Evolutionary conservation across 2,888 invertebrate species (phyloP).

Genomic region (Sinhomidia bicolor): DNA sequence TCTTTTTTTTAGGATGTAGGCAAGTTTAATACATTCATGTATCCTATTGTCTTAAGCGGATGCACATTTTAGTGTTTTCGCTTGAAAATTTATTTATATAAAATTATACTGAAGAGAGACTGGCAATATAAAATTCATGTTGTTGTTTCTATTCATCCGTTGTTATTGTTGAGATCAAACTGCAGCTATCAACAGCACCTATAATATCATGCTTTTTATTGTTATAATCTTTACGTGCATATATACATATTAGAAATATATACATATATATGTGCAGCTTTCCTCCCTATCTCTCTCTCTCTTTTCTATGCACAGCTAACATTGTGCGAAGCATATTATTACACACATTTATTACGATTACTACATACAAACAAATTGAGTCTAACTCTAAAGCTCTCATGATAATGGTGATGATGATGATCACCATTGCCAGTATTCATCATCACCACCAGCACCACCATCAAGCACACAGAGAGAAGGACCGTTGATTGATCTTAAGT

Average conservation of each 20-base stretch:
- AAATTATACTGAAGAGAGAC: background rate
- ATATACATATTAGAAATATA: too few relatives aligned
- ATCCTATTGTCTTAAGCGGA: too few relatives aligned
- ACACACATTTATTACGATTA: background rate
- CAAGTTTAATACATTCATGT: too few relatives aligned
- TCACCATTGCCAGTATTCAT: too few relatives aligned
- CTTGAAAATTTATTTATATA: too few relatives aligned
- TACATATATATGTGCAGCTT: too few relatives aligned
- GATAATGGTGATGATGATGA: too few relatives aligned
- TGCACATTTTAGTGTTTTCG: too few relatives aligned
- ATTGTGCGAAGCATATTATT: background rate
- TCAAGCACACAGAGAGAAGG: background rate
- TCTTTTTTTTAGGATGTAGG: too few relatives aligned
- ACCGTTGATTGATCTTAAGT: slow-evolving; percentile 25
- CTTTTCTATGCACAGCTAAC: background rate
- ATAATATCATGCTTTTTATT: too few relatives aligned
- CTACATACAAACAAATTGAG: background rate
- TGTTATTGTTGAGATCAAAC: background rate
- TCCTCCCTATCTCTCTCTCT: background rate
- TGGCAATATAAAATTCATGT: too few relatives aligned
- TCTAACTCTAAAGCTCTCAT: background rate
- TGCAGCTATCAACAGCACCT: background rate
- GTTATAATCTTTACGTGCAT: slow-evolving; percentile 20
- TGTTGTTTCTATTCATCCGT: background rate
- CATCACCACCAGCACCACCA: too few relatives aligned